A percentile compares a stretch with the other conserved stretches of the same genome.
Conservation (phyloP, 2,113 vertebrate species). For the Gavialis gangeticus region DNA sequence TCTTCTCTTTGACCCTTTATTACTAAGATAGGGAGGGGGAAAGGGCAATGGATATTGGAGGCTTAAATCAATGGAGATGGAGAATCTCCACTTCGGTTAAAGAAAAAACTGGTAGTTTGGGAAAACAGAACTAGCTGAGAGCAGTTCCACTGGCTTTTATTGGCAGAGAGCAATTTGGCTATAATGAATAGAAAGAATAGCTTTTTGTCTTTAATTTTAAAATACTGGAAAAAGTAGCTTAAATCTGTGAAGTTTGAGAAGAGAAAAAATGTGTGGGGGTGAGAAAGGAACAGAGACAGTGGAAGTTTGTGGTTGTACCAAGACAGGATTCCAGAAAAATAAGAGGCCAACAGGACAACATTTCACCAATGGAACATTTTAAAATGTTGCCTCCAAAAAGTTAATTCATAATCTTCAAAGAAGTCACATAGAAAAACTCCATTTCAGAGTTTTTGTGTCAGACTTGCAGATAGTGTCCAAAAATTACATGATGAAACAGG, state of each 20-base stretch:
- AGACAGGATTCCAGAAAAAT: background rate
- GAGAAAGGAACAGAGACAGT: slow-evolving; percentile 1
- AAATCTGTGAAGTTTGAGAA: background rate
- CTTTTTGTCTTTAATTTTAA: slow-evolving; percentile 43
- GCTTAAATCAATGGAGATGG: background rate
- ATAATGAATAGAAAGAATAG: slow-evolving; percentile 5
- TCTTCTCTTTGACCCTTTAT: background rate
- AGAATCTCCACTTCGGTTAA: background rate
- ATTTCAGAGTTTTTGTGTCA: background rate
- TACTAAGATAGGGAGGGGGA: background rate
- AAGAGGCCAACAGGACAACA: background rate
- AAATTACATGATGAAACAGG: accelerated
- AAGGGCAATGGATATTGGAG: background rate
- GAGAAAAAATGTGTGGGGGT: background rate
- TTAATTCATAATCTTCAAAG: background rate
- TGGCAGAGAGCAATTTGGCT: background rate
- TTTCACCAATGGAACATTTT: background rate
- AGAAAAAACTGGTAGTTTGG: background rate
- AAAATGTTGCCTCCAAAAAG: background rate
- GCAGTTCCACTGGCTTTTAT: background rate
- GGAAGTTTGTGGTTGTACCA: background rate
- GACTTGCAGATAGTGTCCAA: background rate
- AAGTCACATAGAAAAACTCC: background rate
- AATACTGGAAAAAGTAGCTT: slow-evolving; percentile 46
- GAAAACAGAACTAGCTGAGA: slow-evolving; percentile 14